Evolutionary conservation across 2,888 invertebrate genomes (phyloP), one percentile per base, ranked within the genome.

Genomic region (Plagodis dolabraria): DNA sequence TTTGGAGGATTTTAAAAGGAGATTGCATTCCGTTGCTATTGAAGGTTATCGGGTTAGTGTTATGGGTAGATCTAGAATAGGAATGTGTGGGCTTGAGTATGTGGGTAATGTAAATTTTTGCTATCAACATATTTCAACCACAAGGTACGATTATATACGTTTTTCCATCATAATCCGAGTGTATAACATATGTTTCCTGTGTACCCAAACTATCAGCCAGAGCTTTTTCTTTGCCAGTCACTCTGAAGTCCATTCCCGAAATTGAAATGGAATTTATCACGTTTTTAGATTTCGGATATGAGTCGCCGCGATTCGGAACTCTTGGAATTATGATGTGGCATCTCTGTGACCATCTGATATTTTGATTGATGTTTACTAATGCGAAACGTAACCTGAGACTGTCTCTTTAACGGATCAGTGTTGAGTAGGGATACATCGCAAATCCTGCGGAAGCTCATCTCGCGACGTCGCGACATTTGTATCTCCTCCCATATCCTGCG

Each of bases 401-500:
- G 42, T n/a, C 9, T 42, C 36, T 42, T 42, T 42, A 42, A 42
- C 34, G 9, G 11, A 33, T 44, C 11, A 6, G n/a, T 45, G 45
- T 22, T 35, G 40, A 40, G 10, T 11, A 47, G 53, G 10, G 9
- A 33, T 40, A 51, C 12, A 38, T 54, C 79, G 82, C 78, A 79
- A 85, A 87, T 82, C 83, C 79, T 79, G 79, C 82, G 85, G 85
- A 87, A 86, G 82, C 75, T 85, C 86, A 87, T 89, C 88, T 85
- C 77, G 44, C 66, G 72, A 62, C 54, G 65, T 50, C 66, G 72
- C 76, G 77, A 77, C 83, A 79, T 68, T 83, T 81, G 84, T 87
- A 83, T 87, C 86, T 86, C 80, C 80, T 79, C 76, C 71, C 77
- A 75, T 87, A 87, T 89, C 90, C 89, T 86, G 87, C 83, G 85